A percentile compares a stretch with the other conserved stretches of the same genome.
Conservation (phyloP, 2,888 invertebrate genomes). For the Yponomeuta cagnagella region DNA sequence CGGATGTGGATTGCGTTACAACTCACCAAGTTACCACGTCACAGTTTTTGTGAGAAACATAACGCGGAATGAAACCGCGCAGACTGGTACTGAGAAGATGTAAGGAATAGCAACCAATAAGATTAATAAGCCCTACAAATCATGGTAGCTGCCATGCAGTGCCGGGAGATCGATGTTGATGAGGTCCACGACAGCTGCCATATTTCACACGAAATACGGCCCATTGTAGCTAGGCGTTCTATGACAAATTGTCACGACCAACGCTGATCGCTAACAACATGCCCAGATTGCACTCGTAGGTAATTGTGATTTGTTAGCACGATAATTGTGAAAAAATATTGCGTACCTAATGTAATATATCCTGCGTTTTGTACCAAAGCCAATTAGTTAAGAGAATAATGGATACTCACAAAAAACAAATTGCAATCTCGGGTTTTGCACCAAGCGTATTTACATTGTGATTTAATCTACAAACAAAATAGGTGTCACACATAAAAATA, state of each 20-base stretch:
- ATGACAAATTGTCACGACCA: slow-evolving; percentile 47
- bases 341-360: slow-evolving; percentile 5
- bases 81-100: background rate
- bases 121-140: background rate
- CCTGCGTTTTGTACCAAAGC: background rate
- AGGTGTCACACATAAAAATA: background rate
- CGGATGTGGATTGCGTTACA: slow-evolving; percentile 1
- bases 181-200: slow-evolving; percentile 37
- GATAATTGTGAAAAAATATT: slow-evolving; percentile 17
- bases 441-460: background rate
- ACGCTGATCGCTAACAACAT: slow-evolving; percentile 35
- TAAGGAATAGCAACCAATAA: background rate
- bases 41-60: background rate
- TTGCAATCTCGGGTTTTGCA: background rate
- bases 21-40: background rate
- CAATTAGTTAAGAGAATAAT: background rate
- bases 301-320: slow-evolving; percentile 32
- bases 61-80: background rate
- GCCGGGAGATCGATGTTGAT: slow-evolving; percentile 23
- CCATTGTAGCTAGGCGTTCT: slow-evolving; percentile 46
- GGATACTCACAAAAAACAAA: background rate
- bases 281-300: slow-evolving; percentile 28
- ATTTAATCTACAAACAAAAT: background rate
- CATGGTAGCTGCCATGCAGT: background rate
- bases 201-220: slow-evolving; percentile 48